Percentiles rank a stretch among this genome's conserved stretches.
phyloP scores from a whole-genome alignment of 2,888 invertebrate species.

The Ametastegia equiseti region DNA sequence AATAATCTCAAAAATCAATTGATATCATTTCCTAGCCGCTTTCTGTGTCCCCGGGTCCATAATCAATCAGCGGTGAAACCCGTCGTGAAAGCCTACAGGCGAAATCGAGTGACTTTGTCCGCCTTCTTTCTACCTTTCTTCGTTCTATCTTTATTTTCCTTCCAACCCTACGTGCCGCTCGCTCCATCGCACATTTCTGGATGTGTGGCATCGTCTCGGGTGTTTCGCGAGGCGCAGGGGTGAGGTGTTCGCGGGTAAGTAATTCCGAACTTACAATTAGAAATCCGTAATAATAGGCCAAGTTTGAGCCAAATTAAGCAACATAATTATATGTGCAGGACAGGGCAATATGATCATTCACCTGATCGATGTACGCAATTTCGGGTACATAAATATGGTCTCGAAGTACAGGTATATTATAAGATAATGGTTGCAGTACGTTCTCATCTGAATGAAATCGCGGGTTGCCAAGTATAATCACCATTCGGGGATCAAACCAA shows the following conservation, averaged over 20 bases:
- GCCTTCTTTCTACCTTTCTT: not conserved
- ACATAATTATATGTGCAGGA: no score
- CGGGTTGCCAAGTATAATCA: not conserved
- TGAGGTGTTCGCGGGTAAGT: no score
- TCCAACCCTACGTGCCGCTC: not conserved
- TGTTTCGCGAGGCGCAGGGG: no score
- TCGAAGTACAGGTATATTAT: no score
- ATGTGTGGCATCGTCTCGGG: no score
- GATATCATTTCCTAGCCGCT: not conserved
- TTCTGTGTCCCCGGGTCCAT: not conserved
- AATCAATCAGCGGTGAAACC: not conserved
- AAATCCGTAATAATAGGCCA: no score
- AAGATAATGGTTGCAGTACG: not conserved
- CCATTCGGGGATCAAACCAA: not conserved
- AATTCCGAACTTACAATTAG: no score
- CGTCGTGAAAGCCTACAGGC: not conserved
- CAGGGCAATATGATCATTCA: no score
- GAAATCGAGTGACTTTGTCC: not conserved
- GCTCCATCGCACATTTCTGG: not conserved
- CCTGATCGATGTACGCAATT: not conserved
- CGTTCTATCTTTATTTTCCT: not conserved
- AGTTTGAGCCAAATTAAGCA: no score
- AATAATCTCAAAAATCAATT: not conserved
- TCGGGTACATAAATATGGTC: not conserved
- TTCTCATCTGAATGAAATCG: not conserved